Evolutionary conservation across 2,888 invertebrate genomes (phyloP), one percentile per base, ranked within the genome.

Genomic region (Caenorhabditis sp.): DNA sequence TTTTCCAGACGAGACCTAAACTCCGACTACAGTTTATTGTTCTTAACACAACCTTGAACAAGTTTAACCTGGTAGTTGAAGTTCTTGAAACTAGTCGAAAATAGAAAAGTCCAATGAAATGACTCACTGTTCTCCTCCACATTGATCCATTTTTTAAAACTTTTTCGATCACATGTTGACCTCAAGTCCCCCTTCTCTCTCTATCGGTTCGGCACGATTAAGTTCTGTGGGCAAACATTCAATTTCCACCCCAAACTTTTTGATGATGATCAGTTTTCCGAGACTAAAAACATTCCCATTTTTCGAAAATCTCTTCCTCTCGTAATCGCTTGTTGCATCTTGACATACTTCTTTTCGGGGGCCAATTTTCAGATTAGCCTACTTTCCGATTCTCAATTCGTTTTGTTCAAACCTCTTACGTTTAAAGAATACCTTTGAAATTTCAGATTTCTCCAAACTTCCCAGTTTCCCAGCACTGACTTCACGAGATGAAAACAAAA

Each of bases 91-190:
- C 38, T 2, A 10, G 6, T 12, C 38, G 2, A 38, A 12, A 38
- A 5, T 16, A 26, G 26, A 22, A 28, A 14, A 28, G 26, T 41
- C 38, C 41, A 19, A 41, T 24, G 5, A 61, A 61, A 61, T 47
- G 63, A 41, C 63, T 63, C 61, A 61, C 41, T 19, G 10, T 10
- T 5, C 3, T 26, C 61, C 38, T 41, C 41, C 28, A 5, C 14
- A 28, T 26, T 24, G 10, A 6, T 31, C 28, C 19, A 58, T 58
- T 58, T 56, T 28, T 56, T 28, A 10, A 16, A 59, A 59, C 19
- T 49, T 24, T 10, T 31, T 51, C 66, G 49, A 68, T 68, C 68
- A 68, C 68, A 68, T 68, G 68, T 68, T 68, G 68, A 68, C 68
- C 68, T 35, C 66, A 35, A n/a, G 31, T 35, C 31, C 31, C 31